These are phyloP conservation scores for Lapara coniferarum DNA, from an alignment of 2,888 invertebrate genomes.

Conservation along the genomic window DNA sequence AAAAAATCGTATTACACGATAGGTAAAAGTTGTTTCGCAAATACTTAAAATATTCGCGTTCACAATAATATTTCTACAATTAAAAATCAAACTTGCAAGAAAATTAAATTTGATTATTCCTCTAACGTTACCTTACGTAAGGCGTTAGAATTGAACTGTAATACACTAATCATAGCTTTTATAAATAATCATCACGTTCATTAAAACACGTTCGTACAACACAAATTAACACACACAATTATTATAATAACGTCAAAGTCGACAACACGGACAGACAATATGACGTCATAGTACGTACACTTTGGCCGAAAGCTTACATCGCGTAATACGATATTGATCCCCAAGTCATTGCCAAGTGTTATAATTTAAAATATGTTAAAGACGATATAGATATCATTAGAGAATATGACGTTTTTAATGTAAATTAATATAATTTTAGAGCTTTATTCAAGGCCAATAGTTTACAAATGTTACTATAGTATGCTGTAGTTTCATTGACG, in stretches of 20 bases:
- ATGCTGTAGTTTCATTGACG: too few relatives aligned
- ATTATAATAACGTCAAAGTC: constrained; percentile 4
- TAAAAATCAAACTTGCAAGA: too few relatives aligned
- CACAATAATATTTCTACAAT: too few relatives aligned
- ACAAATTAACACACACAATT: constrained; percentile 17
- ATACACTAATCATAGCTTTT: too few relatives aligned
- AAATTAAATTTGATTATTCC: too few relatives aligned
- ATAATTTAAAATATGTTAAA: constrained; percentile 16
- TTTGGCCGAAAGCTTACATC: constrained; percentile 43
- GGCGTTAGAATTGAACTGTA: background rate
- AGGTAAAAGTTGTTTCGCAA: too few relatives aligned
- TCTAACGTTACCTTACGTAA: too few relatives aligned
- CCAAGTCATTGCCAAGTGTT: constrained; percentile 43
- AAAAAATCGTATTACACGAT: too few relatives aligned
- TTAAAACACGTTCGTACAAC: background rate
- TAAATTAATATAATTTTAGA: background rate
- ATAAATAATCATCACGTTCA: background rate
- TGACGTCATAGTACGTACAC: constrained; percentile 33
- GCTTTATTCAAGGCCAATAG: background rate
- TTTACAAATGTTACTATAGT: background rate
- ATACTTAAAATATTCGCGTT: too few relatives aligned
- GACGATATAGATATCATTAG: too few relatives aligned
- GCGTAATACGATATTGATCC: constrained; percentile 38
- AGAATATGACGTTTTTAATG: too few relatives aligned
- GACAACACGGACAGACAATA: constrained; percentile 8